A percentile compares a stretch with the other conserved stretches of the same genome.
Conservation (phyloP, 1,140 invertebrate species). For the Temnothorax nylanderi region DNA sequence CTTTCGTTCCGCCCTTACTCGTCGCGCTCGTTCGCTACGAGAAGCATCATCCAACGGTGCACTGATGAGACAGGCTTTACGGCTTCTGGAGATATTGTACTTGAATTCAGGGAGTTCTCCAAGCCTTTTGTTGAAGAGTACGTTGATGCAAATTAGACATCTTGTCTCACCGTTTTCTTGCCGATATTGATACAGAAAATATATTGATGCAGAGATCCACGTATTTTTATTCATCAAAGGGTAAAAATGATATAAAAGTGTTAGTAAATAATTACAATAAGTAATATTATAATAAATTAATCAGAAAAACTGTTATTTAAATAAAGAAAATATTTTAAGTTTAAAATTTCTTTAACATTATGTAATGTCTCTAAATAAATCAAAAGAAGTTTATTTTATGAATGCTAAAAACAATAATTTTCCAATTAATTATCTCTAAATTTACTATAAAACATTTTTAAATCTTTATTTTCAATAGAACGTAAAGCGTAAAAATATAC, state of each 20-base stretch:
- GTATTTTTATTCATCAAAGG: background rate
- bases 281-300: background rate
- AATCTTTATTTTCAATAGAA: background rate
- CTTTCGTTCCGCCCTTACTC: conserved; percentile 4
- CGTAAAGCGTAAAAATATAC: background rate
- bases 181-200: conserved; percentile 1
- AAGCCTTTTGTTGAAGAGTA: conserved; percentile 24
- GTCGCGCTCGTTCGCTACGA: conserved; percentile 49
- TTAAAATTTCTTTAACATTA: background rate
- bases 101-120: conserved; percentile 39
- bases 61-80: conserved; percentile 58
- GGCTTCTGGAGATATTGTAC: conserved; percentile 51
- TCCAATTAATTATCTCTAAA: background rate
- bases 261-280: background rate
- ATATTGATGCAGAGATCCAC: background rate
- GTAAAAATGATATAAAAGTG: background rate
- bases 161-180: background rate
- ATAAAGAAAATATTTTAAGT: background rate
- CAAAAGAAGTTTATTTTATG: background rate
- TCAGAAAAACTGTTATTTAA: background rate
- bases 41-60: conserved; percentile 50
- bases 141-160: conserved; percentile 45
- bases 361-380: background rate
- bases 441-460: background rate
- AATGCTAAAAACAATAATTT: background rate